phyloP scores from a whole-genome alignment of 2,113 vertebrate genomes.

The Pituophis catenifer region DNA sequence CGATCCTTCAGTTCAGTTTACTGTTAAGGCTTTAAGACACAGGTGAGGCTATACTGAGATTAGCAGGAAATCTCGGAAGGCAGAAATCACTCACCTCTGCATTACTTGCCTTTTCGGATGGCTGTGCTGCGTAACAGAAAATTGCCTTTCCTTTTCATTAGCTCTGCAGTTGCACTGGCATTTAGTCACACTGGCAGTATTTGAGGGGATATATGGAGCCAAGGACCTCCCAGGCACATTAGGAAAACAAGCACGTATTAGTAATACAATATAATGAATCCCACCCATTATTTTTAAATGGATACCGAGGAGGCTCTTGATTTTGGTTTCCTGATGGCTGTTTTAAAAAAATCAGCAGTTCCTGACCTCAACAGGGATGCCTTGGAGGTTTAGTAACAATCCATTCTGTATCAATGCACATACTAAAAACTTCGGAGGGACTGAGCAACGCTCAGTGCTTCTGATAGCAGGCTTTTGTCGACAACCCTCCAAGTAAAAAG shows the following conservation, averaged over 20 bases:
- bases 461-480: constrained; percentile 58
- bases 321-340: constrained; percentile 21
- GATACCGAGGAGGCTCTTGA: constrained; percentile 59
- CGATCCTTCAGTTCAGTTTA: neutral
- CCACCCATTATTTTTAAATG: constrained; percentile 13
- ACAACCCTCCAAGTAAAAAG: constrained; percentile 62
- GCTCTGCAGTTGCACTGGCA: neutral
- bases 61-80: too few species aligned
- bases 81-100: neutral
- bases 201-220: neutral
- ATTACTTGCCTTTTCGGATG: neutral
- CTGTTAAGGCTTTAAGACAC: neutral
- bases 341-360: constrained; percentile 59
- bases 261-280: constrained; percentile 6
- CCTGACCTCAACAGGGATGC: constrained; percentile 69
- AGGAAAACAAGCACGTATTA: constrained; percentile 6
- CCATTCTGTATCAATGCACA: constrained; percentile 62
- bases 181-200: neutral
- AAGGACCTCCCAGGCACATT: constrained; percentile 24
- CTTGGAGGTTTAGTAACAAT: constrained; percentile 58
- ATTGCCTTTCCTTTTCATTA: neutral
- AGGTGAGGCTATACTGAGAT: neutral
- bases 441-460: constrained; percentile 28
- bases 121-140: neutral
- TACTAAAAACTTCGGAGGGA: constrained; percentile 35